Percentiles rank a stretch among this genome's conserved stretches.
These are phyloP conservation scores for Motacilla alba DNA, from an alignment of 2,113 vertebrate species.

Conservation along the genomic window DNA sequence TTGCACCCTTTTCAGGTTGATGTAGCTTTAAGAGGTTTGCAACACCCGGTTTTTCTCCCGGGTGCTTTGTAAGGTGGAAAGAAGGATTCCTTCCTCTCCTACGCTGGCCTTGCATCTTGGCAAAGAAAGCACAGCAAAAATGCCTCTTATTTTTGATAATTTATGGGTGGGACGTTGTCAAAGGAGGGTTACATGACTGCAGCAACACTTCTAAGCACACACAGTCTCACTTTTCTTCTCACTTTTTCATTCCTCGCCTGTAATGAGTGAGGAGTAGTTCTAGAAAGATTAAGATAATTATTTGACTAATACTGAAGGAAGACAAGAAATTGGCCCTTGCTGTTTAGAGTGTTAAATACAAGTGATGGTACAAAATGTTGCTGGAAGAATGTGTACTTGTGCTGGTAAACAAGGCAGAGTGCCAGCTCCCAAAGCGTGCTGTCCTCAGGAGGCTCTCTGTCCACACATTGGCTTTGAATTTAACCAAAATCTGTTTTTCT, in stretches of 20 bases:
- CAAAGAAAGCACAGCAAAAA: neutral
- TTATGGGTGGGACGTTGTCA: neutral
- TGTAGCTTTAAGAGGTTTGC: neutral
- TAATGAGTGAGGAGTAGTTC: neutral
- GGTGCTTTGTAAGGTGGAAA: neutral
- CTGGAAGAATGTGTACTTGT: neutral
- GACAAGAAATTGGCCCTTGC: neutral
- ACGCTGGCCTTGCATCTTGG: neutral
- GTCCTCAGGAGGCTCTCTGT: neutral
- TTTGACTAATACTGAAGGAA: neutral
- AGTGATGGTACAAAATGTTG: neutral
- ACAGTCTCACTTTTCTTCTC: neutral
- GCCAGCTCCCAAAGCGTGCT: neutral
- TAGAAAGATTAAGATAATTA: neutral
- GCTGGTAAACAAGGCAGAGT: neutral
- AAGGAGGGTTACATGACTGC: neutral
- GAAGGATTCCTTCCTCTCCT: neutral
- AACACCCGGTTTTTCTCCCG: neutral
- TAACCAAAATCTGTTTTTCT: neutral
- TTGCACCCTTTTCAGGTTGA: neutral
- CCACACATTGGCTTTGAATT: neutral
- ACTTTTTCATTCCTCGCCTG: neutral
- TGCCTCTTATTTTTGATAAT: neutral
- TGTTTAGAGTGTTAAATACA: neutral
- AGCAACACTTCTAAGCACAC: neutral